Evolutionary conservation across 2,797 vertebrate species (phyloP), one percentile per base, ranked within the genome.

Genomic region (Cyclopterus lumpus): DNA sequence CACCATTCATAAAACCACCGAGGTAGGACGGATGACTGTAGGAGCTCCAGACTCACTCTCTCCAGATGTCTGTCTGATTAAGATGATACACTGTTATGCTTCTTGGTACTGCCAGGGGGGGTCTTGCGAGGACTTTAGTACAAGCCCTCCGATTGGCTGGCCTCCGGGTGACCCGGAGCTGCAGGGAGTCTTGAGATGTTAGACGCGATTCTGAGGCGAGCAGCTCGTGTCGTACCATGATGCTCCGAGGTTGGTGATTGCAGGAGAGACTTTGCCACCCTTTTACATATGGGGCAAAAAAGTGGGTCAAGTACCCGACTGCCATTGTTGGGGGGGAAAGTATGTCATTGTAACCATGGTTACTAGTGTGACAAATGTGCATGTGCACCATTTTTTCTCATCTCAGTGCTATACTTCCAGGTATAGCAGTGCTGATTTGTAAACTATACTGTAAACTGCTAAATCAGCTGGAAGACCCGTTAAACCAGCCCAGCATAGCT

Each of bases 31-130:
- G 67, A 60, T 77, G 71, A 82, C 73, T 71, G 70, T 28, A 77
- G 69, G 65, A 71, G 74, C 78, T 65, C 77, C 74, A 76, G 73
- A 80, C 73, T 76, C 75, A 44, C 67, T 79, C 64, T 59, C 79
- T 81, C 74, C 86, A 90, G 80, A 92, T 86, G 88, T 92, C 84
- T 74, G 71, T 87, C 85, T 92, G 85, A 92, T 92, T 91, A 91
- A 83, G 67, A 92, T 91, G 89, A 91, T 86, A 84, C 77, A 90
- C 82, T 67, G 85, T 89, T 85, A 80, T 86, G 74, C 77, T 79
- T 84, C 82, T 71, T 81, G 77, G 68, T 70, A 86, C 83, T 91
- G 89, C 80, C 86, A n/a, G 83, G 80, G 80, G 90, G 84, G 87
- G 82, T 91, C 84, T 86, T 74, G 76, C 8, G 49, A 87, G 70